A percentile compares a stretch with the other conserved stretches of the same genome.
Conservation (phyloP, 2,888 invertebrate genomes). For the Protophormia terraenovae region DNA sequence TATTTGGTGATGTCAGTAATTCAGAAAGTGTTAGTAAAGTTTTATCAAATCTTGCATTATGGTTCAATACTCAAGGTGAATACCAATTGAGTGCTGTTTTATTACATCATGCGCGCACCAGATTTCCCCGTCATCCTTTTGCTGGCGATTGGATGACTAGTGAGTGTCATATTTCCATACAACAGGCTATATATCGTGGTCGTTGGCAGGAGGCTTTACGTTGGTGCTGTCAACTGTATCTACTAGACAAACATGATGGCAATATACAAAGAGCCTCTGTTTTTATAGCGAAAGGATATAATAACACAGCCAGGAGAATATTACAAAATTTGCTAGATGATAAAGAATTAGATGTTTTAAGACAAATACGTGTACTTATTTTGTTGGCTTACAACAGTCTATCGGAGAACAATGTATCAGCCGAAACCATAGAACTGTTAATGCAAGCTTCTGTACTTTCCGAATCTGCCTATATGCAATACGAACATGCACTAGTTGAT, state of each 20-base stretch:
- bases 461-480: constrained; percentile 88
- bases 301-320: constrained; percentile 77
- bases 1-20: constrained; percentile 83
- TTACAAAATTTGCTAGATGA: constrained; percentile 75
- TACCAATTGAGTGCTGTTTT: constrained; percentile 84
- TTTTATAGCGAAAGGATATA: constrained; percentile 80
- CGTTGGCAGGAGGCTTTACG: constrained; percentile 88
- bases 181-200: constrained; percentile 81
- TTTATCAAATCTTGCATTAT: constrained; percentile 85
- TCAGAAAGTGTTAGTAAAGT: constrained; percentile 88
- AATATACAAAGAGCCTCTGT: constrained; percentile 82
- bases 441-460: constrained; percentile 89
- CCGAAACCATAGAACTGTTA: constrained; percentile 84
- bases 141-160: constrained; percentile 86
- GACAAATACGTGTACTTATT: constrained; percentile 86
- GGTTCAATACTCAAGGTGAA: constrained; percentile 82
- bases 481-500: constrained; percentile 88
- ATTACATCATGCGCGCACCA: constrained; percentile 84
- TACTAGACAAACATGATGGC: constrained; percentile 86
- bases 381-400: constrained; percentile 86
- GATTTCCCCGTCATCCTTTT: constrained; percentile 85
- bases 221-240: constrained; percentile 86
- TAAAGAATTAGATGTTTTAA: constrained; percentile 81
- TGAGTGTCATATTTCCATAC: constrained; percentile 84
- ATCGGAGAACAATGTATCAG: constrained; percentile 81